A percentile compares a stretch with the other conserved stretches of the same genome.
Conservation (phyloP, 1,140 invertebrate species). For the Macrosteles quadrilineatus region DNA sequence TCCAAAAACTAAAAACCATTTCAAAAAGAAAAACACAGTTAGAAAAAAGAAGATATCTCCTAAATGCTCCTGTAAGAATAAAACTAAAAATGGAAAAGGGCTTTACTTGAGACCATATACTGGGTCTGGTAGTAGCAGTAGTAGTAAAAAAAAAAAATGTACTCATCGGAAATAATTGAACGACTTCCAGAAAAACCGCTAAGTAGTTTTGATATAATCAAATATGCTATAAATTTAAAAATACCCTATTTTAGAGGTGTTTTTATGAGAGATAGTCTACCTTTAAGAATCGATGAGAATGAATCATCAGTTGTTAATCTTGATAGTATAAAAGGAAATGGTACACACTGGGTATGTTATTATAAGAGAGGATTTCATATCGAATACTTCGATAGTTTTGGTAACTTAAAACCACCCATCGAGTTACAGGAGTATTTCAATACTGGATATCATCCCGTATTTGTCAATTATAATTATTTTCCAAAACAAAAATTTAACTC, state of each 20-base stretch:
- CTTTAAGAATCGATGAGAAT: conserved; percentile 36
- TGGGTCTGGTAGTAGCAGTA: conserved; percentile 21
- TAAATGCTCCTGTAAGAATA: background rate
- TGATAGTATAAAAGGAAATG: conserved; percentile 38
- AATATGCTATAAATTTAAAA: background rate
- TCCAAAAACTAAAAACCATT: background rate
- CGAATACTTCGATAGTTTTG: conserved; percentile 29
- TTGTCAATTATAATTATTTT: conserved; percentile 25
- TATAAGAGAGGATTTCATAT: conserved; percentile 38
- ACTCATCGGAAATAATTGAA: background rate
- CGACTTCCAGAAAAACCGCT: conserved; percentile 23
- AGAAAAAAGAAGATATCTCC: too few relatives aligned
- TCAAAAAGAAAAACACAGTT: background rate
- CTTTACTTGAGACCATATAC: conserved; percentile 27
- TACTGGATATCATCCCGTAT: background rate
- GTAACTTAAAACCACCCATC: conserved; percentile 14
- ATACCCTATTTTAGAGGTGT: conserved; percentile 37
- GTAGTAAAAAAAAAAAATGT: conserved; percentile 26
- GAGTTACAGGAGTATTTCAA: conserved; percentile 21
- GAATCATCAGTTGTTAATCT: conserved; percentile 47
- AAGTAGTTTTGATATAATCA: conserved; percentile 18
- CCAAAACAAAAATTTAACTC: conserved; percentile 6
- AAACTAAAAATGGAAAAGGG: conserved; percentile 9
- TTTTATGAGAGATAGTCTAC: conserved; percentile 34
- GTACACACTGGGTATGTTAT: conserved; percentile 48